A percentile compares a stretch with the other conserved stretches of the same genome.
Conservation (phyloP, 1,140 invertebrate genomes). For the Lepidurus apus region DNA sequence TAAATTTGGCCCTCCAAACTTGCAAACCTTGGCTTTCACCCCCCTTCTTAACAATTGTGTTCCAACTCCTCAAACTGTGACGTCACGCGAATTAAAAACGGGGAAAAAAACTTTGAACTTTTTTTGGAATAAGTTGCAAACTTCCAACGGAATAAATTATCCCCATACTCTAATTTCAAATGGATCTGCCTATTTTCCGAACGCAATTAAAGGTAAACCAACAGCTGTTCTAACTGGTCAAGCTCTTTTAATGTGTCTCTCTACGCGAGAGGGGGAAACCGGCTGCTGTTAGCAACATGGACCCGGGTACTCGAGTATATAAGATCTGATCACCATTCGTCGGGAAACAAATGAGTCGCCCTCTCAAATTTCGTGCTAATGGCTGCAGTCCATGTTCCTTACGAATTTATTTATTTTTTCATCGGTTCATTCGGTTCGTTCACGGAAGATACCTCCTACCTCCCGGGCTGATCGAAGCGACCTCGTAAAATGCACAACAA, state of each 20-base stretch:
- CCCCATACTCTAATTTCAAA: too few species aligned
- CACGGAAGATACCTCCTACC: too few species aligned
- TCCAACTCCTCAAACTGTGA: neutral
- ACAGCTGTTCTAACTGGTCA: neutral
- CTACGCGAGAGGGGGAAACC: neutral
- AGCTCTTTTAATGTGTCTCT: neutral
- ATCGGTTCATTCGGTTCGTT: too few species aligned
- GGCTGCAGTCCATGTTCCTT: neutral
- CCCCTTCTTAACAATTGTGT: neutral
- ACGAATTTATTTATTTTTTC: neutral
- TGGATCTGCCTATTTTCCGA: too few species aligned
- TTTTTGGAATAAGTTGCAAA: too few species aligned
- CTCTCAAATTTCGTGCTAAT: slow-evolving; percentile 7
- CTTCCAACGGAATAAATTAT: too few species aligned
- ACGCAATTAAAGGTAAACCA: neutral
- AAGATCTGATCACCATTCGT: slow-evolving; percentile 4
- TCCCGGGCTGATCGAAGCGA: too few species aligned
- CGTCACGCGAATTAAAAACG: too few species aligned
- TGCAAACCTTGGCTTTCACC: neutral
- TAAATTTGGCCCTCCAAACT: neutral
- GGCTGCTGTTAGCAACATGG: neutral
- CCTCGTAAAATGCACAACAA: too few species aligned
- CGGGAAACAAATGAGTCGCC: neutral
- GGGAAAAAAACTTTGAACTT: too few species aligned
- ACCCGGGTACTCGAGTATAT: neutral